Base-by-base conservation (phyloP, 2,113 vertebrate species). In the Lucifuga dentata region DNA sequence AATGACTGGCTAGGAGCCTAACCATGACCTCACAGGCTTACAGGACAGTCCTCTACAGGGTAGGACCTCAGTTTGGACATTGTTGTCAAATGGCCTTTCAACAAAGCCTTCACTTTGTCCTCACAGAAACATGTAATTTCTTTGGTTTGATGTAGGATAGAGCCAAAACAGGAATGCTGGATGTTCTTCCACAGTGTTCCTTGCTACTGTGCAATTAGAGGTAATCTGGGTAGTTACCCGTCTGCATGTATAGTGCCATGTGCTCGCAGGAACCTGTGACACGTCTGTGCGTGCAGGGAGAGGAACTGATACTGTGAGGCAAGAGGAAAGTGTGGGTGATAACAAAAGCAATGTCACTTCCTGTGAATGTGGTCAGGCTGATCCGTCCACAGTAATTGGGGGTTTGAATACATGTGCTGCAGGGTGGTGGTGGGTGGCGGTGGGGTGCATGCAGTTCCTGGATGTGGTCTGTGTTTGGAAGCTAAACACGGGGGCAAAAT, bases 291-390 rank as follows among this genome's bases (percentile, higher is more conserved):
- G 8, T 36, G 17, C 15, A 51, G 24, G 8, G 19, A 59, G 26
- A 61, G 76, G 66, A 85, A 85, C 53, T 11, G 71, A 84, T 51
- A 67, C 70, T 45, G 24, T 63, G 41, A 73, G 29, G 55, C 67
- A 73, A 81, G 51, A 68, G 83, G 86, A 85, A 88, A 55, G 11
- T 9, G 68, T 65, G 60, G 78, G 48, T 50, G 73, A 64, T 51
- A 53, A 15, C 57, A 40, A 19, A 19, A n/a, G 20, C 56, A 26
- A 38, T 75, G 77, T 57, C 56, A 49, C 79, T 89, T 87, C 82
- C 77, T 68, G 43, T 40, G 50, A 29, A 53, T 40, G 29, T 13
- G 45, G 38, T 35, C 11, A 45, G 36, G 36, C 51, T 73, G 64
- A 82, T 69, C 80, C 74, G 52, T 50, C 24, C 16, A 0, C 40